A percentile compares a stretch with the other conserved stretches of the same genome.
Conservation (phyloP, 1,140 invertebrate species). For the Melipona quadrifasciata region DNA sequence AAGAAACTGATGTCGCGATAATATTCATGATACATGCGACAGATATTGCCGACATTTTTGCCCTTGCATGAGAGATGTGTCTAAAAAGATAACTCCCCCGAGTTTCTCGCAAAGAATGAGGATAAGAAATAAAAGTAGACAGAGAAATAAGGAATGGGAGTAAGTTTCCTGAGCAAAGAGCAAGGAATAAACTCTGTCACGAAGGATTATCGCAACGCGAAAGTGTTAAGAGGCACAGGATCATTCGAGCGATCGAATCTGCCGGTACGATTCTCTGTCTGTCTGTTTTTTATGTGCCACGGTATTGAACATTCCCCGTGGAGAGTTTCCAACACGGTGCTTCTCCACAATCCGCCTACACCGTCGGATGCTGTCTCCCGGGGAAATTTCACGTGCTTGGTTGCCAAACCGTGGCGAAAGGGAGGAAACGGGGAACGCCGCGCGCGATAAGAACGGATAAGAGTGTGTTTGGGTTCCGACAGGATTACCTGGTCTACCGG, state of each 20-base stretch:
- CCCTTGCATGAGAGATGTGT: too few species aligned
- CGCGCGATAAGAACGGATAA: slow-evolving; percentile 23
- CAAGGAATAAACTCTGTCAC: too few species aligned
- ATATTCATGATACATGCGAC: too few species aligned
- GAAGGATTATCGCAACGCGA: too few species aligned
- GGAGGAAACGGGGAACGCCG: not conserved
- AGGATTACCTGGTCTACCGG: not conserved
- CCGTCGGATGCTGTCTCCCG: not conserved
- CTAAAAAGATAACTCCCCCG: too few species aligned
- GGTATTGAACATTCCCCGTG: slow-evolving; percentile 22
- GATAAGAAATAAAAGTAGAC: too few species aligned
- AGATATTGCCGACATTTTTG: too few species aligned
- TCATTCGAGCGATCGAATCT: not conserved
- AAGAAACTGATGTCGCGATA: too few species aligned
- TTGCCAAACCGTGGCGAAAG: not conserved
- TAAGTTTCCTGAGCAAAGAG: too few species aligned
- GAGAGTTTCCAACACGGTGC: slow-evolving; percentile 11
- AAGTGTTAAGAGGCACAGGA: not conserved
- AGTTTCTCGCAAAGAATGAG: too few species aligned
- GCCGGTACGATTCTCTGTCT: not conserved
- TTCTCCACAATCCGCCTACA: not conserved
- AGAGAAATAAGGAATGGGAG: too few species aligned
- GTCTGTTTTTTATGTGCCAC: not conserved
- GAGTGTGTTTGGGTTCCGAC: not conserved
- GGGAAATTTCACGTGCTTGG: not conserved